Percentiles rank a stretch among this genome's conserved stretches.
Evolutionary conservation across 2,888 invertebrate genomes (phyloP).

Genomic region (Tyria jacobaeae): DNA sequence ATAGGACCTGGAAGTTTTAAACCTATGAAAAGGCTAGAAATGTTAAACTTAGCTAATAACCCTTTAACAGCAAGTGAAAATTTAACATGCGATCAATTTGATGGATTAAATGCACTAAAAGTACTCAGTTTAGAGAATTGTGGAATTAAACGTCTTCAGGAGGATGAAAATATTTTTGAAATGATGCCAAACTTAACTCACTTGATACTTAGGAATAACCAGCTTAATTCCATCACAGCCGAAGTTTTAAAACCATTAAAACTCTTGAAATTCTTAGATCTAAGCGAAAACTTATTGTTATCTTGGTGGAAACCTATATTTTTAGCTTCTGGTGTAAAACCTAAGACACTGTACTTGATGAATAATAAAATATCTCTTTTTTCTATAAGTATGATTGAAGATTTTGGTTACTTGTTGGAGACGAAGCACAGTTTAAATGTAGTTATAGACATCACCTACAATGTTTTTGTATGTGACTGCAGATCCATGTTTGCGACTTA

Average conservation of each 20-base stretch:
- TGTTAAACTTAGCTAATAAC: constrained; percentile 86
- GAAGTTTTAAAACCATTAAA: constrained; percentile 77
- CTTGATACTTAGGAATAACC: constrained; percentile 82
- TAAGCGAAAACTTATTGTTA: constrained; percentile 82
- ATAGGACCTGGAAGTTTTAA: constrained; percentile 81
- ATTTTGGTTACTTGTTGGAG: constrained; percentile 79
- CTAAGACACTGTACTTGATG: constrained; percentile 72
- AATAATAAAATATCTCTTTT: constrained; percentile 86
- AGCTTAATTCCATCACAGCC: constrained; percentile 73
- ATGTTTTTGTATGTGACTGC: constrained; percentile 86
- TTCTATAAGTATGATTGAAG: constrained; percentile 85
- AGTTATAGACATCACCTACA: constrained; percentile 80
- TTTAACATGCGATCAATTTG: constrained; percentile 73
- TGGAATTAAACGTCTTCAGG: constrained; percentile 75
- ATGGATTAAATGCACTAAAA: constrained; percentile 80
- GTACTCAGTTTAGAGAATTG: constrained; percentile 82
- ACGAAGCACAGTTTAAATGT: constrained; percentile 58
- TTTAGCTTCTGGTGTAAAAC: constrained; percentile 70
- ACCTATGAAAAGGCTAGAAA: constrained; percentile 72
- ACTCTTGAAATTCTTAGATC: constrained; percentile 76
- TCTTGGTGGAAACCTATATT: constrained; percentile 86
- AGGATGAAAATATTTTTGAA: constrained; percentile 80
- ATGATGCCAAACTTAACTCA: constrained; percentile 82
- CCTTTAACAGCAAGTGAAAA: constrained; percentile 76
- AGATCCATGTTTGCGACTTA: constrained; percentile 75